Conservation (phyloP, 2,888 invertebrate genomes). For the Drosophila infuscata region DNA sequence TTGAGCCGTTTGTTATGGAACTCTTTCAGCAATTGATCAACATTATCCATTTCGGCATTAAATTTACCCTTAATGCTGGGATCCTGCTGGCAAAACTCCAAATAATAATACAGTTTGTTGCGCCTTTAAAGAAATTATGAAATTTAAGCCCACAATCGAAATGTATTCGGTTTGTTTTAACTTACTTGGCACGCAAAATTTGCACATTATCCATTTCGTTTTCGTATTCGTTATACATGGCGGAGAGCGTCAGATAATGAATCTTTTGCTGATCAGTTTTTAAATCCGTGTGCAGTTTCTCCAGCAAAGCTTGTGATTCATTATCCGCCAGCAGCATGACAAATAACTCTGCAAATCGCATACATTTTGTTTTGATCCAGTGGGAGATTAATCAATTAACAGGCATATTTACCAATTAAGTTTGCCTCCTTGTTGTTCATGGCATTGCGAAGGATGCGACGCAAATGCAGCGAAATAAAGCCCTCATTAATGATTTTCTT, state of each 20-base stretch:
- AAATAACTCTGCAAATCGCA: constrained; percentile 73
- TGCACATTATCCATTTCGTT: constrained; percentile 75
- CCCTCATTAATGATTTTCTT: constrained; percentile 73
- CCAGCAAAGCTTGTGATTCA: constrained; percentile 69
- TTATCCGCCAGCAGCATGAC: constrained; percentile 79
- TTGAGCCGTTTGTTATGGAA: constrained; percentile 82
- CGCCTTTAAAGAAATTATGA: constrained; percentile 68
- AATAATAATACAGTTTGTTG: constrained; percentile 83
- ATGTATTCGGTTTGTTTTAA: background rate
- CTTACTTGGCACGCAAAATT: constrained; percentile 76
- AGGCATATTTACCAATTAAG: constrained; percentile 74
- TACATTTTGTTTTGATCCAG: background rate
- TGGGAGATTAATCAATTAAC: background rate
- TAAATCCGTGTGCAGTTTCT: constrained; percentile 78
- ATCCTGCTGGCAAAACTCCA: constrained; percentile 84
- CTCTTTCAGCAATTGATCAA: constrained; percentile 82
- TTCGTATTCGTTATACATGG: constrained; percentile 82
- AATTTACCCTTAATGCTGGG: constrained; percentile 80
- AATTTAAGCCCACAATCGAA: background rate
- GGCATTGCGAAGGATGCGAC: constrained; percentile 80
- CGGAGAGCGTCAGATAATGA: constrained; percentile 82
- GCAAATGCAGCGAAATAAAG: constrained; percentile 78
- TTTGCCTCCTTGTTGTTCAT: constrained; percentile 82
- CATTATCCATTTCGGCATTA: constrained; percentile 82
- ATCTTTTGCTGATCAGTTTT: constrained; percentile 83